Evolutionary conservation across 1,140 invertebrate species (phyloP).

Genomic region (Zaprionus inermis): DNA sequence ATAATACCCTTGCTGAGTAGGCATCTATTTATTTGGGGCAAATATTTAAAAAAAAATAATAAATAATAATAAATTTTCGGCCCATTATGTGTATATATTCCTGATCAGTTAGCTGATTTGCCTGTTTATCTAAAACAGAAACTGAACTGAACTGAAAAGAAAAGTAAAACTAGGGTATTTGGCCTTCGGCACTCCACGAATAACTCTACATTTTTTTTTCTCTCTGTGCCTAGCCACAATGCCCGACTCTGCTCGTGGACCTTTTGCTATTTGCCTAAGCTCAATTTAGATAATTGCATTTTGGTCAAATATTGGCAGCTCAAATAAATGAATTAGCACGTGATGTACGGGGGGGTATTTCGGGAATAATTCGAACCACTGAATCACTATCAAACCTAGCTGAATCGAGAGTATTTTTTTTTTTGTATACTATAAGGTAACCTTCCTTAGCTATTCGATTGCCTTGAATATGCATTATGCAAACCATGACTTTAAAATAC

Average conservation of each 20-base stretch:
- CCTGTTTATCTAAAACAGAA: no score
- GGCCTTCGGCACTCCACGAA: not conserved
- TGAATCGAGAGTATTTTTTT: no score
- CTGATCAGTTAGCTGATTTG: not conserved
- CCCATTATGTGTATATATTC: not conserved
- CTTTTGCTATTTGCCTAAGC: constrained; percentile 20
- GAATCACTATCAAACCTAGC: no score
- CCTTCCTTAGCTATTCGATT: no score
- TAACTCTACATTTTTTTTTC: not conserved
- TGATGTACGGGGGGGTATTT: constrained; percentile 1
- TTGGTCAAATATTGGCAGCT: constrained; percentile 83
- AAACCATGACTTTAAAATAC: not conserved
- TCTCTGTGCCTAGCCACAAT: not conserved
- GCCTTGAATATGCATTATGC: no score
- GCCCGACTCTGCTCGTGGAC: not conserved
- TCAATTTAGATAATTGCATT: constrained; percentile 82
- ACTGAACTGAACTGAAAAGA: no score
- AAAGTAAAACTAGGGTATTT: no score
- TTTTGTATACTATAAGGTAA: no score
- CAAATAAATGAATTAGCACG: constrained; percentile 83
- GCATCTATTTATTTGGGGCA: constrained; percentile 34
- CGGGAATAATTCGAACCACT: no score
- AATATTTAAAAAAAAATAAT: not conserved
- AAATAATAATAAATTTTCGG: no score
- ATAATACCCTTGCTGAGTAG: not conserved